Conservation (phyloP, 2,113 vertebrate species). For the Xenotilapia flavipinnis region DNA sequence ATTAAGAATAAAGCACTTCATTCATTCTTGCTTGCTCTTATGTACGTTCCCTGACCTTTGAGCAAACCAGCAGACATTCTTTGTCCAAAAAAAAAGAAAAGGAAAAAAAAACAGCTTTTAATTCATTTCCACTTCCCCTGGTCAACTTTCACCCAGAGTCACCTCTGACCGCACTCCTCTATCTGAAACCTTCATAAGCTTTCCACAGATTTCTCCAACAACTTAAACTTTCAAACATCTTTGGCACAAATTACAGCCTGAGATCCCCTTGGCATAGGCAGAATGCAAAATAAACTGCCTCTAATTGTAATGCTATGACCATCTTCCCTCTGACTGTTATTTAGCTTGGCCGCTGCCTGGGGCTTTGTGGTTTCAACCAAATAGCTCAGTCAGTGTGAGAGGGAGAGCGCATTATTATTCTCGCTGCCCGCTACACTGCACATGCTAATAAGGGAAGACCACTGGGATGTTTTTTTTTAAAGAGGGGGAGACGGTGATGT, state of each 20-base stretch:
- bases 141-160: slow-evolving; percentile 28
- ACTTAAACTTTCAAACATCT: slow-evolving; percentile 32
- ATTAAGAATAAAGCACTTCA: slow-evolving; percentile 33
- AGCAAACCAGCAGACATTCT: neutral
- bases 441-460: slow-evolving; percentile 67
- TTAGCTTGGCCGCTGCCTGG: slow-evolving; percentile 60
- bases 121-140: neutral
- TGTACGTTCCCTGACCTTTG: slow-evolving; percentile 7
- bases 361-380: slow-evolving; percentile 49
- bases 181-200: neutral
- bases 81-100: neutral
- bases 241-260: slow-evolving; percentile 55
- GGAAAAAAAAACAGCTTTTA: neutral
- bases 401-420: slow-evolving; percentile 61
- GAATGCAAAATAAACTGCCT: slow-evolving; percentile 47
- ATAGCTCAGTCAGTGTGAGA: slow-evolving; percentile 42
- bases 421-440: slow-evolving; percentile 34
- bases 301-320: slow-evolving; percentile 61
- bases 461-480: slow-evolving; percentile 29
- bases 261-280: slow-evolving; percentile 25
- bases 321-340: slow-evolving; percentile 59
- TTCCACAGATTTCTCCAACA: slow-evolving; percentile 39
- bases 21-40: slow-evolving; percentile 8
- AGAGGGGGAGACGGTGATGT: slow-evolving; percentile 56
- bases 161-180: slow-evolving; percentile 13